phyloP scores from a whole-genome alignment of 30 jellyfish, hydroid and myxozoan genomes.

The Phacellophora camtschatica region DNA sequence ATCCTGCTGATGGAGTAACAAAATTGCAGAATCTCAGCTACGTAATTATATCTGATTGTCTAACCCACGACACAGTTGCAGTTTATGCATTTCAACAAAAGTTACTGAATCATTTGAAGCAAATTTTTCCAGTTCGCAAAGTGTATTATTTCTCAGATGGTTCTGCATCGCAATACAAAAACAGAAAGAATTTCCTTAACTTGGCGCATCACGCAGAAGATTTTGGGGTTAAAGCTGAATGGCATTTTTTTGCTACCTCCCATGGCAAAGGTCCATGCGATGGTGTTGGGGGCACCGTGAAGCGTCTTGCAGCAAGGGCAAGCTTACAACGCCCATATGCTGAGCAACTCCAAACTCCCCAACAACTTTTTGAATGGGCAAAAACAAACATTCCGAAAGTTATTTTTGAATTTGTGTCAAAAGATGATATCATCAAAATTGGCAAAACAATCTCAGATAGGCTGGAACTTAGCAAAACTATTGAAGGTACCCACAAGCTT shows the following conservation, averaged over 20 bases:
- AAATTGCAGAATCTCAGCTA: background rate
- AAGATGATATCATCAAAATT: background rate
- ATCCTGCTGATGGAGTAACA: background rate
- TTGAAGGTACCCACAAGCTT: constrained; percentile 23
- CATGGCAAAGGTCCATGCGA: constrained; percentile 56
- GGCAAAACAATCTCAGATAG: background rate
- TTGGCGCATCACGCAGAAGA: background rate
- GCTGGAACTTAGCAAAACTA: background rate
- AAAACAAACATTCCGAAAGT: constrained; percentile 7
- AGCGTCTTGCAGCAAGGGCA: constrained; percentile 48
- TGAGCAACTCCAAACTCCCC: constrained; percentile 15
- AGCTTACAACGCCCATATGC: constrained; percentile 32
- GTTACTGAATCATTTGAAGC: background rate
- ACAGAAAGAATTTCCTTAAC: background rate
- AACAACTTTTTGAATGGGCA: constrained; percentile 14
- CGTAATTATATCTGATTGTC: background rate
- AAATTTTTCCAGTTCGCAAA: background rate
- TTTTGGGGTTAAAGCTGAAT: constrained; percentile 12
- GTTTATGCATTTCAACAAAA: background rate
- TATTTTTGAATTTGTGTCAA: background rate
- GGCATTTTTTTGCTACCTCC: constrained; percentile 38
- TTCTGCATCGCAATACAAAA: constrained; percentile 1
- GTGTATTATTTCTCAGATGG: background rate
- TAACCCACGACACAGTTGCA: background rate
- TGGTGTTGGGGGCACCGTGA: constrained; percentile 21